Conservation (phyloP, 2,113 vertebrate species). For the Carlito syrichta region DNA sequence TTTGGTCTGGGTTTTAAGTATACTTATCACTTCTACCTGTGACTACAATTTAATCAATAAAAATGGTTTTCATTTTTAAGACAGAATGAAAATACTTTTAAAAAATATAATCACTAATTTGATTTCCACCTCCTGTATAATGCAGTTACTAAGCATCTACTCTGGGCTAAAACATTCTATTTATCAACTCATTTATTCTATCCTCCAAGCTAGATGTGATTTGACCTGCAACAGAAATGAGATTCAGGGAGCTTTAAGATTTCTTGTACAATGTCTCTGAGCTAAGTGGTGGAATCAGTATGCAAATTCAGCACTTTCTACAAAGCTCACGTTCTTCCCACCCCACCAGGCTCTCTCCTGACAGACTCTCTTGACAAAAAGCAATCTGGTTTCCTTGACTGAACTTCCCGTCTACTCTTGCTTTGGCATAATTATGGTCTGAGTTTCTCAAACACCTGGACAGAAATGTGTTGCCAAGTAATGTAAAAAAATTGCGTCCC, state of each 20-base stretch:
- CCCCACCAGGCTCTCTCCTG: neutral
- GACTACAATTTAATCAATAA: neutral
- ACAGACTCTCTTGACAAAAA: slow-evolving; percentile 57
- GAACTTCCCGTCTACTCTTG: slow-evolving; percentile 52
- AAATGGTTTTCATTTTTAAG: neutral
- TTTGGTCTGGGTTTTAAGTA: too few relatives aligned
- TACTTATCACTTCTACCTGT: too few relatives aligned
- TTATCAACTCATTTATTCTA: neutral
- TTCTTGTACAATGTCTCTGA: neutral
- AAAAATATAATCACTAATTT: neutral
- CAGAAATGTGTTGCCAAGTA: slow-evolving; percentile 62
- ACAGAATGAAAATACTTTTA: neutral
- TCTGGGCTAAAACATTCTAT: neutral
- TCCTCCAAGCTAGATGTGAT: neutral
- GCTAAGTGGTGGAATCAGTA: neutral
- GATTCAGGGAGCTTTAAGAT: neutral
- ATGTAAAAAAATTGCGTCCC: neutral
- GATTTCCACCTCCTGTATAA: neutral
- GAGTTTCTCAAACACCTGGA: slow-evolving; percentile 71
- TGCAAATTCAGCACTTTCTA: slow-evolving; percentile 55
- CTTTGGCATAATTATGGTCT: slow-evolving; percentile 58
- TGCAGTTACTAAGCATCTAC: neutral
- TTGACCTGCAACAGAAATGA: neutral
- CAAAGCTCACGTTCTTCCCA: neutral
- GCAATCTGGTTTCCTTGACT: slow-evolving; percentile 65